Conservation (phyloP, 1,140 invertebrate species). For the Drosophila truncata region DNA sequence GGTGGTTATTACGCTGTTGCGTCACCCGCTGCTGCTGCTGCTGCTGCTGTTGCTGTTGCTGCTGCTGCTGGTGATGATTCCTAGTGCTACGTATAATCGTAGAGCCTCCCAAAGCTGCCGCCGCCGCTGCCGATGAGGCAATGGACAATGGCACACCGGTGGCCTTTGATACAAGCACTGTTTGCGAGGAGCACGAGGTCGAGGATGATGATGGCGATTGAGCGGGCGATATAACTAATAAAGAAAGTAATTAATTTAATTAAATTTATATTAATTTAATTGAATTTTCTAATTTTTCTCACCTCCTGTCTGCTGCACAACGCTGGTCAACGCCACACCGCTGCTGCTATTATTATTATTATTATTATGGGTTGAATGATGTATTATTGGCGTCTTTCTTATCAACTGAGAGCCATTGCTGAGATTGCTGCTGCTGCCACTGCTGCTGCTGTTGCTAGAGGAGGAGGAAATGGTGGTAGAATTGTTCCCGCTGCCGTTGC, state of each 20-base stretch:
- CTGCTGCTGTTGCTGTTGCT: slow-evolving; percentile 46
- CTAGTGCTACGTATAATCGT: slow-evolving; percentile 81
- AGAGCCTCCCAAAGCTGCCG: slow-evolving; percentile 65
- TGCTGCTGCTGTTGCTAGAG: slow-evolving; percentile 5
- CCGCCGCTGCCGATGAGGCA: slow-evolving; percentile 72
- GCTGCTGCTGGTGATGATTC: slow-evolving; percentile 64
- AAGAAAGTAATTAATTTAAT: neutral
- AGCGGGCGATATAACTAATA: slow-evolving; percentile 69
- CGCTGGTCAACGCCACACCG: slow-evolving; percentile 66
- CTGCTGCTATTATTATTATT: slow-evolving; percentile 36
- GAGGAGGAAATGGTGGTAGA: neutral
- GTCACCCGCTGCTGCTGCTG: slow-evolving; percentile 43
- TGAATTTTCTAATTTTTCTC: slow-evolving; percentile 14
- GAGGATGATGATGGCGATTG: slow-evolving; percentile 81
- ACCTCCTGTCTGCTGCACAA: slow-evolving; percentile 71
- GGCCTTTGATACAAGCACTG: slow-evolving; percentile 78
- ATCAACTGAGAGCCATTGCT: slow-evolving; percentile 66
- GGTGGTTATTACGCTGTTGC: slow-evolving; percentile 80
- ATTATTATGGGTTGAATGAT: slow-evolving; percentile 74
- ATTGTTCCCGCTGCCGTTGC: slow-evolving; percentile 49
- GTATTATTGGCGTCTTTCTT: slow-evolving; percentile 80
- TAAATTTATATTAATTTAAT: too few species aligned
- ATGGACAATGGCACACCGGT: slow-evolving; percentile 75
- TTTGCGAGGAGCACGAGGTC: slow-evolving; percentile 80
- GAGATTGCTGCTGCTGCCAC: slow-evolving; percentile 38